These are phyloP conservation scores for Brachyalestes nurse DNA, from an alignment of 2,797 vertebrate genomes.

Conservation along the genomic window DNA sequence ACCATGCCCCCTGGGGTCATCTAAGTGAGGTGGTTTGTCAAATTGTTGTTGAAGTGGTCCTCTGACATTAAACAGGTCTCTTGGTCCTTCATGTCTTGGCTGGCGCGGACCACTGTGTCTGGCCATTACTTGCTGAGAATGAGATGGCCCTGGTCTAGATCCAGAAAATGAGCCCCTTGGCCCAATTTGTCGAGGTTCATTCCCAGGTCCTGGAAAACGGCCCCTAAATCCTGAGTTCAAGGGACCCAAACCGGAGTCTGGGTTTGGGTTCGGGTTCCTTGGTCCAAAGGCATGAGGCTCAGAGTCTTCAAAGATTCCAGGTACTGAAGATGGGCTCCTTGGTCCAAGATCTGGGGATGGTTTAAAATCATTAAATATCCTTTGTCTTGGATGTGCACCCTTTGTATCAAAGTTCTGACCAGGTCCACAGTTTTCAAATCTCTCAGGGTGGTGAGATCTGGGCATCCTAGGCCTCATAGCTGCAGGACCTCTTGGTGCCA, in stretches of 20 bases:
- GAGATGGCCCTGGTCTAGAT: neutral
- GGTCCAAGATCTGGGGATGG: slow-evolving; percentile 52
- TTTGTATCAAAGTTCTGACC: slow-evolving; percentile 50
- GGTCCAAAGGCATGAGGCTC: slow-evolving; percentile 47
- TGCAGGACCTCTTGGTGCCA: slow-evolving; percentile 63
- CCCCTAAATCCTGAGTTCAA: slow-evolving; percentile 1
- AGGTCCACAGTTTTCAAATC: slow-evolving; percentile 64
- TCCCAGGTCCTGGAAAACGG: slow-evolving; percentile 56
- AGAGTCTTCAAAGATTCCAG: slow-evolving; percentile 66
- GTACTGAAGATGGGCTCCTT: slow-evolving; percentile 66
- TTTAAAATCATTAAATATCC: slow-evolving; percentile 64
- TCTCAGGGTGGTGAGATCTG: slow-evolving; percentile 68
- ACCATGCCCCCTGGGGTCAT: slow-evolving; percentile 68
- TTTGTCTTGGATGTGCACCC: slow-evolving; percentile 68
- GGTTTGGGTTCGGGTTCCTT: slow-evolving; percentile 67
- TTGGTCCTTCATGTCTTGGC: slow-evolving; percentile 71
- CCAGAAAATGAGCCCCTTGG: slow-evolving; percentile 66
- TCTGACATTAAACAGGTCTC: slow-evolving; percentile 65
- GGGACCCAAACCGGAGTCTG: slow-evolving; percentile 26
- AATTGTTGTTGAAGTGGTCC: slow-evolving; percentile 15
- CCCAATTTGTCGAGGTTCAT: slow-evolving; percentile 32
- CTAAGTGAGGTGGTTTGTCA: slow-evolving; percentile 67
- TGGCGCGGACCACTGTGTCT: slow-evolving; percentile 70
- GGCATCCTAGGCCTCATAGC: slow-evolving; percentile 65
- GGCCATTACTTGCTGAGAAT: slow-evolving; percentile 49